A percentile compares a stretch with the other conserved stretches of the same genome.
Conservation (phyloP, 2,797 vertebrate genomes). For the Ibycter americanus region DNA sequence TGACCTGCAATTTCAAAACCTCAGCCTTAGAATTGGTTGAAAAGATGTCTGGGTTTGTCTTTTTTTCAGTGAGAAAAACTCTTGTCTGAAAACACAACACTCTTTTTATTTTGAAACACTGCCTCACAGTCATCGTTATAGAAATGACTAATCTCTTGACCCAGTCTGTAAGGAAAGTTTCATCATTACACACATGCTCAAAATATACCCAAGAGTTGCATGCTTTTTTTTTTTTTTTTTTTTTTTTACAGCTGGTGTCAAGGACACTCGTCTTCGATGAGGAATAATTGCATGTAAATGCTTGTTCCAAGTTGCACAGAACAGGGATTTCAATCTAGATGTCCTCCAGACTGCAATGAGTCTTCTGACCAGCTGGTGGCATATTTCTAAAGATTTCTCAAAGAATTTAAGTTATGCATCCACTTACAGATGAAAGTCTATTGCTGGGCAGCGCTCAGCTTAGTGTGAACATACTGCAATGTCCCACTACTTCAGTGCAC, state of each 20-base stretch:
- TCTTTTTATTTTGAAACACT: not conserved
- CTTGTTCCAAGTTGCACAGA: not conserved
- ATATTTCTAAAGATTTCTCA: not conserved
- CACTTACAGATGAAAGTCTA: not conserved
- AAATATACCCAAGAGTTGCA: not conserved
- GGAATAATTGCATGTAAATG: not conserved
- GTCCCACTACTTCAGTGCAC: not conserved
- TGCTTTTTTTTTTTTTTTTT: too few species aligned
- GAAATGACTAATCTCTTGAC: not conserved
- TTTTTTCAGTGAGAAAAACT: not conserved
- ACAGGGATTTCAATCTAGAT: not conserved
- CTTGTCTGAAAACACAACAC: not conserved
- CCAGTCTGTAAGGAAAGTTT: not conserved
- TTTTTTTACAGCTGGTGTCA: not conserved
- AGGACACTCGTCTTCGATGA: fast-evolving
- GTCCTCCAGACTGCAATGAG: not conserved
- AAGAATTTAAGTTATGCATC: not conserved
- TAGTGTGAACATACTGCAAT: not conserved
- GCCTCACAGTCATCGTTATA: not conserved
- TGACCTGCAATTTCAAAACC: not conserved
- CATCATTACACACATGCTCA: not conserved
- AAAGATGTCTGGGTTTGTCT: not conserved
- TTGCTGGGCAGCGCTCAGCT: not conserved
- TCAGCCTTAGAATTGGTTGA: not conserved
- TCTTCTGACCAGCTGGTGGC: not conserved